A percentile compares a stretch with the other conserved stretches of the same genome.
These are phyloP conservation scores for Leptoteleia sp. DNA, from an alignment of 1,140 invertebrate genomes.

Conservation along the genomic window DNA sequence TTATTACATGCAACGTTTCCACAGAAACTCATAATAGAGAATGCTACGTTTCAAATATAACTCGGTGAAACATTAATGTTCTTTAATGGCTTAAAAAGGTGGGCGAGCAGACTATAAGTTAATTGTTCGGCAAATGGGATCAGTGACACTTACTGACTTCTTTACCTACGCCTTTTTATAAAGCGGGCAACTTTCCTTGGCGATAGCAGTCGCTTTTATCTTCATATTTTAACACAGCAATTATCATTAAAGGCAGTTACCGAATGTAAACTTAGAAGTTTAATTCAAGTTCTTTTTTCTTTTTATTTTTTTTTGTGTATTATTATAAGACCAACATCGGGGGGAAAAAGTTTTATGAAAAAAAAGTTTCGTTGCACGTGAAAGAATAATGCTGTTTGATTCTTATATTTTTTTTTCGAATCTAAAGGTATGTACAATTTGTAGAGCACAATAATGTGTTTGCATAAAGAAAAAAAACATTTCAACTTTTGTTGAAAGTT, in stretches of 20 bases:
- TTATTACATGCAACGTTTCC: constrained; percentile 57
- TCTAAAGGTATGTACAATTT: no score
- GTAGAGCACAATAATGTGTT: no score
- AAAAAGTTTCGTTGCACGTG: constrained; percentile 13
- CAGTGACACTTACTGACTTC: constrained; percentile 56
- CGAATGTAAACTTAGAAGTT: constrained; percentile 37
- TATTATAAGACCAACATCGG: constrained; percentile 8
- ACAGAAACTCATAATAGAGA: constrained; percentile 52
- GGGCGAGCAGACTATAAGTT: constrained; percentile 41
- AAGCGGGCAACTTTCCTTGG: constrained; percentile 25
- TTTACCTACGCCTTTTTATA: constrained; percentile 34
- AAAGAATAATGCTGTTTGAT: not conserved
- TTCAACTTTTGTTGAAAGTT: no score
- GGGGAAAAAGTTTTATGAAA: no score
- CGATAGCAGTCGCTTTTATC: constrained; percentile 16
- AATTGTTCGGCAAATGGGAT: constrained; percentile 52
- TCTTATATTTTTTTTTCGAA: no score
- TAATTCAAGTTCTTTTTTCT: no score
- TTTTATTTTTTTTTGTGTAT: constrained; percentile 49
- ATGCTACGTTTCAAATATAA: constrained; percentile 54
- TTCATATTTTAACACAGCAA: constrained; percentile 9
- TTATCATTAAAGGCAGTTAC: constrained; percentile 28
- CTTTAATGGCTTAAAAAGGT: constrained; percentile 11
- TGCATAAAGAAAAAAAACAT: no score
- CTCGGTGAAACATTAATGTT: constrained; percentile 42